Conservation (phyloP, 2,797 vertebrate species). For the Arctocebus calabarensis region DNA sequence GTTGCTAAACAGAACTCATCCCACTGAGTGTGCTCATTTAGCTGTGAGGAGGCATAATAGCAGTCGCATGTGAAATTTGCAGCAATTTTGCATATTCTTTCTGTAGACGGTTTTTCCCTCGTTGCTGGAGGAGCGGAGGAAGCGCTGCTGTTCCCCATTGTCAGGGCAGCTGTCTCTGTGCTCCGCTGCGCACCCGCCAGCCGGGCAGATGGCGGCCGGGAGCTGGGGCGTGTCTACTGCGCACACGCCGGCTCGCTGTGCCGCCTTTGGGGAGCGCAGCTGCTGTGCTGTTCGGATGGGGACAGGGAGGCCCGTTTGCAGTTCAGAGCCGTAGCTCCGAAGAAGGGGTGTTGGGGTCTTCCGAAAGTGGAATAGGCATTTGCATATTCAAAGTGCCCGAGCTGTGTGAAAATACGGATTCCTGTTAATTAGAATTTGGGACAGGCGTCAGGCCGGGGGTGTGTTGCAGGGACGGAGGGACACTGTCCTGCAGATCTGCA, state of each 20-base stretch:
- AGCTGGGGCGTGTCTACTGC: constrained; percentile 87
- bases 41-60: constrained; percentile 88
- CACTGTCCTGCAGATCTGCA: constrained; percentile 54
- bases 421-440: constrained; percentile 86
- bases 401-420: constrained; percentile 87
- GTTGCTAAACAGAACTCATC: constrained; percentile 87
- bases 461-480: constrained; percentile 51
- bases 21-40: constrained; percentile 87
- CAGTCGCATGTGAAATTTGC: constrained; percentile 87
- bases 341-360: constrained; percentile 86
- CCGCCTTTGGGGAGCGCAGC: constrained; percentile 86
- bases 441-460: constrained; percentile 53
- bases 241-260: constrained; percentile 81
- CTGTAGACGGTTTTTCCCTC: constrained; percentile 86
- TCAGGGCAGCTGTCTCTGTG: constrained; percentile 88
- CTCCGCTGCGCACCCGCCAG: constrained; percentile 79
- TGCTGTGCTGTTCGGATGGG: constrained; percentile 83
- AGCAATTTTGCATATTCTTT: constrained; percentile 90
- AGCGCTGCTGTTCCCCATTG: constrained; percentile 87
- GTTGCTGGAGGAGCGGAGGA: constrained; percentile 87
- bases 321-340: constrained; percentile 83
- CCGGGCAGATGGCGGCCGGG: constrained; percentile 88
- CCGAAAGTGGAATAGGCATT: constrained; percentile 83
- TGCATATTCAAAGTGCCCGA: constrained; percentile 87
- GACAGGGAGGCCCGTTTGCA: constrained; percentile 80